Percentiles rank a stretch among this genome's conserved stretches.
These are phyloP conservation scores for Scomber scombrus DNA, from an alignment of 2,113 vertebrate species.

Conservation along the genomic window DNA sequence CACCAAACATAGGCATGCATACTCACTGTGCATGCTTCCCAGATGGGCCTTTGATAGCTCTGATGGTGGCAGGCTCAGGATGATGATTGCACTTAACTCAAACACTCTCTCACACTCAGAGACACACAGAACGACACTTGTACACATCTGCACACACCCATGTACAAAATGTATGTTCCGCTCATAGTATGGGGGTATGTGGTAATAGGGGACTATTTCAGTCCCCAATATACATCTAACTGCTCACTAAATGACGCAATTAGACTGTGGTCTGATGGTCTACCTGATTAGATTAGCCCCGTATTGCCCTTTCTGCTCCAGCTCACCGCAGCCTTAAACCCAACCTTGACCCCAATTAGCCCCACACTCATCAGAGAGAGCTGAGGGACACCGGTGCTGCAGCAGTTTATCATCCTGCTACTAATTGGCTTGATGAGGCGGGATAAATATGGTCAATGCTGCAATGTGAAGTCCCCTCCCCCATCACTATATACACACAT, in stretches of 20 bases:
- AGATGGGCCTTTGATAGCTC: conserved; percentile 84
- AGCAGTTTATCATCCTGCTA: conserved; percentile 73
- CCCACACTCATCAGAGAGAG: conserved; percentile 75
- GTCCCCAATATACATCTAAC: conserved; percentile 78
- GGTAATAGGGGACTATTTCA: conserved; percentile 73
- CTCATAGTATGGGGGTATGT: conserved; percentile 34
- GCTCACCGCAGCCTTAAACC: conserved; percentile 76
- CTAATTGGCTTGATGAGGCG: conserved; percentile 81
- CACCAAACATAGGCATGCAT: background rate
- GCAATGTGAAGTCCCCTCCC: conserved; percentile 23
- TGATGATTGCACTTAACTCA: conserved; percentile 75
- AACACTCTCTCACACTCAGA: conserved; percentile 41
- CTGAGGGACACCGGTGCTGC: conserved; percentile 63
- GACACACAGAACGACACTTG: conserved; percentile 26
- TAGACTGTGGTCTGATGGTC: conserved; percentile 79
- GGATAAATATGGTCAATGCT: conserved; percentile 73
- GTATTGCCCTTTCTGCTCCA: conserved; percentile 69
- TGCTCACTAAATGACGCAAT: conserved; percentile 82
- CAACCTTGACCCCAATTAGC: conserved; percentile 87
- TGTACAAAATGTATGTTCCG: conserved; percentile 27
- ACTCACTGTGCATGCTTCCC: conserved; percentile 44
- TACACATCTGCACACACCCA: conserved; percentile 16
- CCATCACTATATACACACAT: conserved; percentile 4
- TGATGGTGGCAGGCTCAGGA: conserved; percentile 71
- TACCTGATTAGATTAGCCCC: conserved; percentile 85